A percentile compares a stretch with the other conserved stretches of the same genome.
Conservation (phyloP, 2,888 invertebrate genomes). For the Eilema depressum region DNA sequence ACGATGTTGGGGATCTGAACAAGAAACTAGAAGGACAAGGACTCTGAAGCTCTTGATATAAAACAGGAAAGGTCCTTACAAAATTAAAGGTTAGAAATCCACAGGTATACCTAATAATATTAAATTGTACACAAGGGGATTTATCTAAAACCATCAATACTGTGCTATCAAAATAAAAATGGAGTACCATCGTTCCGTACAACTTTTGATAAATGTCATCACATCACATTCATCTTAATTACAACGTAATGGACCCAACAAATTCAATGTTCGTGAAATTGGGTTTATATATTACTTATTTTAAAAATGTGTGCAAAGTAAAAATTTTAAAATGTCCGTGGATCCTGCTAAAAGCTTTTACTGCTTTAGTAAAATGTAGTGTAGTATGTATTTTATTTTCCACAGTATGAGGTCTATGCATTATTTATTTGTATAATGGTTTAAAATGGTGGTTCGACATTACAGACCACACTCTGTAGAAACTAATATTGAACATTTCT, state of each 20-base stretch:
- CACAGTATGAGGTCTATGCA: background rate
- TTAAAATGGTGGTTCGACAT: background rate
- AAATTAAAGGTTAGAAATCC: background rate
- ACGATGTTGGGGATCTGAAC: too few species aligned
- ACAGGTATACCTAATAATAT: background rate
- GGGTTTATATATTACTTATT: slow-evolving; percentile 18
- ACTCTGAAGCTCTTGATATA: background rate
- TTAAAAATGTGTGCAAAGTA: slow-evolving; percentile 6
- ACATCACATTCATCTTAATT: slow-evolving; percentile 34
- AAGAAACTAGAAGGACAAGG: background rate
- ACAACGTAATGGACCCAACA: slow-evolving; percentile 25
- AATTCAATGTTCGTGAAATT: slow-evolving; percentile 17
- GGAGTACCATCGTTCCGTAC: background rate
- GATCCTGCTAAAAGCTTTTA: slow-evolving; percentile 3
- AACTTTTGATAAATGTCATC: slow-evolving; percentile 27
- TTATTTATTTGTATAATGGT: background rate
- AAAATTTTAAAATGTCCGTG: background rate
- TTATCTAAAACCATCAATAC: background rate
- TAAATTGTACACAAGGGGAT: too few species aligned
- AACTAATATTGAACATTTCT: too few species aligned
- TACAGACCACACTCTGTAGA: background rate
- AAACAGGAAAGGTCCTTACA: too few species aligned
- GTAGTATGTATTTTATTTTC: background rate
- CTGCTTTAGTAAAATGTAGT: background rate
- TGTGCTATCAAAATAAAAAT: slow-evolving; percentile 12